Conservation (phyloP, 2,888 invertebrate species). For the Rugalucina vietnamica region DNA sequence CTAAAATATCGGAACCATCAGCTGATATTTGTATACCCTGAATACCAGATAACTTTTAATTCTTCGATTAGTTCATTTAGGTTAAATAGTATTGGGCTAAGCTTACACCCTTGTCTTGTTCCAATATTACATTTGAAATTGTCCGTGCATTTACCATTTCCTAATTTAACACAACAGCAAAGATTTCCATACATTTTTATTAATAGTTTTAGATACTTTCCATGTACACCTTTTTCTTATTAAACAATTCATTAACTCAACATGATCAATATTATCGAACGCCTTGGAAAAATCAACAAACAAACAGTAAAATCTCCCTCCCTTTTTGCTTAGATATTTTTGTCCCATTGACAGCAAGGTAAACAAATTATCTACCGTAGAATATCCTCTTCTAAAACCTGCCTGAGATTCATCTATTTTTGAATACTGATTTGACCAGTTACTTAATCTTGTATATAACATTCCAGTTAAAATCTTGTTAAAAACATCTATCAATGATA, state of each 20-base stretch:
- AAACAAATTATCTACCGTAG: background rate
- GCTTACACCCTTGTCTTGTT: background rate
- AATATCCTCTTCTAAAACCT: slow-evolving; percentile 2
- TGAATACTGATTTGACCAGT: background rate
- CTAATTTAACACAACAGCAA: background rate
- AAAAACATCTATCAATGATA: background rate
- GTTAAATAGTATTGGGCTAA: background rate
- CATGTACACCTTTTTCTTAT: background rate
- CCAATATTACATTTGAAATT: background rate
- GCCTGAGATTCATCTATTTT: background rate
- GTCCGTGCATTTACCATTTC: background rate
- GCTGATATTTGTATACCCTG: background rate
- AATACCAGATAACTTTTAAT: background rate
- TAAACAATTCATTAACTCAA: background rate
- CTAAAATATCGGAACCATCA: background rate
- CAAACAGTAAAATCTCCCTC: background rate
- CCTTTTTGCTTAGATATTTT: background rate
- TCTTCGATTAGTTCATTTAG: background rate
- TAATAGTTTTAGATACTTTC: background rate
- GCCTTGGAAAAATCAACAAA: background rate
- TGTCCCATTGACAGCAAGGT: background rate
- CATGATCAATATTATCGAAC: background rate
- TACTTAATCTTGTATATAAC: background rate
- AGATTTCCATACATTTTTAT: background rate
- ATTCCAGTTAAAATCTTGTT: slow-evolving; percentile 6